Evolutionary conservation across 2,888 invertebrate species (phyloP).

Genomic region (Notodonta dromedarius): DNA sequence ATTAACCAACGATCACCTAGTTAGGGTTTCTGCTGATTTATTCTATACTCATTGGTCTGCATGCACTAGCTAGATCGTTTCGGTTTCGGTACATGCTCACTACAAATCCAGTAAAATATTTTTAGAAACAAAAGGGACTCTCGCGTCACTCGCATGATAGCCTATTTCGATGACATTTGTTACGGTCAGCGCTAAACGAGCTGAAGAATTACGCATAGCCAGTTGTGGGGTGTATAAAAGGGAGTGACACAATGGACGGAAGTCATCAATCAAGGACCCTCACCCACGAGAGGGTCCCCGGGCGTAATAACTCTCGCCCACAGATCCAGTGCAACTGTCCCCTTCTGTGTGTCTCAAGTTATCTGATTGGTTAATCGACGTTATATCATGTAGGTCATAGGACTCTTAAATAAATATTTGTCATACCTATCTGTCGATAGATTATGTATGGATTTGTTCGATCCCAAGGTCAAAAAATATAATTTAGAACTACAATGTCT

Average conservation of each 20-base stretch:
- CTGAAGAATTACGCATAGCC: constrained; percentile 44
- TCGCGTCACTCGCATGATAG: constrained; percentile 44
- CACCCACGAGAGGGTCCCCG: constrained; percentile 62
- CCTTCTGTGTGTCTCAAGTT: constrained; percentile 45
- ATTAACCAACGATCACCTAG: constrained; percentile 9
- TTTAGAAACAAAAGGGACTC: constrained; percentile 39
- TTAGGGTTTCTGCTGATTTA: not conserved
- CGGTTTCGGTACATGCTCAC: not conserved
- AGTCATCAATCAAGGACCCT: constrained; percentile 71
- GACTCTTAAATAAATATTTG: constrained; percentile 29
- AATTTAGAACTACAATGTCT: not conserved
- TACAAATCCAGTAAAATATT: constrained; percentile 20
- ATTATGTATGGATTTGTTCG: constrained; percentile 17
- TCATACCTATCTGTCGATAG: constrained; percentile 17
- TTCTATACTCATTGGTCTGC: too few relatives aligned
- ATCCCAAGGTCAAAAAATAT: constrained; percentile 16
- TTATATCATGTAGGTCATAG: constrained; percentile 36
- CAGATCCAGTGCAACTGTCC: constrained; percentile 48
- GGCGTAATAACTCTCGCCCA: constrained; percentile 50
- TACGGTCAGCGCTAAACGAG: constrained; percentile 48
- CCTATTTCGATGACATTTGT: constrained; percentile 47
- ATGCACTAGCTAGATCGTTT: not conserved
- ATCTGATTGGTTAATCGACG: constrained; percentile 39
- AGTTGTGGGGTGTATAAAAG: constrained; percentile 56
- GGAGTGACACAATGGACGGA: constrained; percentile 76